Percentiles rank a stretch among this genome's conserved stretches.
phyloP scores from a whole-genome alignment of 2,888 invertebrate genomes.

The Clanis bilineata region DNA sequence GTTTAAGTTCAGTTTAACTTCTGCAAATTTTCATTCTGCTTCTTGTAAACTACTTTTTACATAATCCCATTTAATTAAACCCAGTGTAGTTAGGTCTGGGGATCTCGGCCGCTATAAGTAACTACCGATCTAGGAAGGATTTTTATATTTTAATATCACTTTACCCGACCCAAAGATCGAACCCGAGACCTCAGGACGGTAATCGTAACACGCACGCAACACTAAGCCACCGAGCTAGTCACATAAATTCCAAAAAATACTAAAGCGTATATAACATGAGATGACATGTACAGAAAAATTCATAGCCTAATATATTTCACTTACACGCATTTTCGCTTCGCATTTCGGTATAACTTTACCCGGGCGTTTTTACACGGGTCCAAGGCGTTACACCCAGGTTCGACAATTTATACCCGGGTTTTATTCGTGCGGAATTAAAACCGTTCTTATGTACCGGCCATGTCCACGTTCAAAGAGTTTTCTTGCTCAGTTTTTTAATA shows the following conservation, averaged over 20 bases:
- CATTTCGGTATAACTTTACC: conserved; percentile 23
- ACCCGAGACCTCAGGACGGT: no score
- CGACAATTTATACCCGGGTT: conserved; percentile 39
- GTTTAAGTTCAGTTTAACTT: no score
- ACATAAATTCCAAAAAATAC: neutral
- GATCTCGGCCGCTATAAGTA: no score
- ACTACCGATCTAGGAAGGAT: no score
- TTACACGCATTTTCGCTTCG: conserved; percentile 7
- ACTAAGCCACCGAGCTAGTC: neutral
- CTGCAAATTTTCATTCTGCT: no score
- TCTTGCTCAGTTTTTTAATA: conserved; percentile 6
- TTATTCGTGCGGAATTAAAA: conserved; percentile 37
- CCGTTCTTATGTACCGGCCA: conserved; percentile 25
- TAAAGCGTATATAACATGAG: neutral
- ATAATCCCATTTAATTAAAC: no score
- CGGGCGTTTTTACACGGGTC: conserved; percentile 27
- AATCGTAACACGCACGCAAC: no score
- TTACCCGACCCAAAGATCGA: no score
- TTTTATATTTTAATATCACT: no score
- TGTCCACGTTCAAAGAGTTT: conserved; percentile 25
- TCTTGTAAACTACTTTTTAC: no score
- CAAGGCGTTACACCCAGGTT: conserved; percentile 33
- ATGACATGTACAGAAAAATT: neutral
- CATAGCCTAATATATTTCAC: conserved; percentile 7
- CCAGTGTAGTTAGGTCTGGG: no score